Conservation (phyloP, 2,113 vertebrate species). For the Rhinoderma darwinii region DNA sequence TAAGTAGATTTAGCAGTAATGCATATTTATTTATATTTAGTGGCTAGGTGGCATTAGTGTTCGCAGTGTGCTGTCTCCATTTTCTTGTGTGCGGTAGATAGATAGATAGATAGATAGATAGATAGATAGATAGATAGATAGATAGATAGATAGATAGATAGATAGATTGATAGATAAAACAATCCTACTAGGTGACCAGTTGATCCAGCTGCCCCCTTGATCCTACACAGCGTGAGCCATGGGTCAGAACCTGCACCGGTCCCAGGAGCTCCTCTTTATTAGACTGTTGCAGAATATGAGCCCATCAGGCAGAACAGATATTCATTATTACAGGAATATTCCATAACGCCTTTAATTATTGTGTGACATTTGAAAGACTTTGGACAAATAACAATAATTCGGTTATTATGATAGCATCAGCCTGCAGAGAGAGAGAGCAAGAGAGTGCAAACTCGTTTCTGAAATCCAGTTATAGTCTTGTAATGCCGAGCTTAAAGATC, state of each 20-base stretch:
- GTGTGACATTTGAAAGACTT: constrained; percentile 33
- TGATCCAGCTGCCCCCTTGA: too few relatives aligned
- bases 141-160: too few relatives aligned
- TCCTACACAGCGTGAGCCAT: too few relatives aligned
- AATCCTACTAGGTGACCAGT: too few relatives aligned
- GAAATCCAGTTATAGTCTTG: constrained; percentile 28
- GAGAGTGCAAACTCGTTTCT: constrained; percentile 11
- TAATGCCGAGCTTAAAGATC: constrained; percentile 31
- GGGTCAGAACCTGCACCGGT: background rate
- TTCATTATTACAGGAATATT: constrained; percentile 11
- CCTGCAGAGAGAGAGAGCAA: background rate
- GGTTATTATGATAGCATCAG: constrained; percentile 25
- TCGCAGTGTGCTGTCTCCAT: too few relatives aligned
- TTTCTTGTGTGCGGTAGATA: too few relatives aligned
- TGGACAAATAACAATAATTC: constrained; percentile 51
- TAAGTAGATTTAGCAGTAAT: too few relatives aligned
- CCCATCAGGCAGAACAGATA: background rate
- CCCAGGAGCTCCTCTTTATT: background rate
- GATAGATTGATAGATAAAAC: too few relatives aligned
- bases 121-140: background rate
- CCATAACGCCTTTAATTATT: constrained; percentile 20
- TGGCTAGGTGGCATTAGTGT: too few relatives aligned
- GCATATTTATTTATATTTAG: too few relatives aligned
- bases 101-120: constrained; percentile 21
- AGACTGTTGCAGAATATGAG: background rate